A percentile compares a stretch with the other conserved stretches of the same genome.
Evolutionary conservation across 2,797 vertebrate genomes (phyloP).

Genomic region (Manis pentadactyla): DNA sequence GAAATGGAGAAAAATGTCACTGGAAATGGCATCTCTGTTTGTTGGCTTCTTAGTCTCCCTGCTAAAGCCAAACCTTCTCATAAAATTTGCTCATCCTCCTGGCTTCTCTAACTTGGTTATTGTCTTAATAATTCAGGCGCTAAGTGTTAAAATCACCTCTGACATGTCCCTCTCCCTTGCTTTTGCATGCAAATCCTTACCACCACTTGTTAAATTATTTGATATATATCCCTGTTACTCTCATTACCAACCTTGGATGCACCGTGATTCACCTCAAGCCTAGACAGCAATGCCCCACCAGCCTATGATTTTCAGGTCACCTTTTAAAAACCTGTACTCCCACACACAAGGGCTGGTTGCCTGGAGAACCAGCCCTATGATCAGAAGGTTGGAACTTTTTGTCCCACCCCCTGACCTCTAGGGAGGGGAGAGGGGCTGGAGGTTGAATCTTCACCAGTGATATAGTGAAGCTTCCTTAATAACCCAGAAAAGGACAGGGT

Average conservation of each 20-base stretch:
- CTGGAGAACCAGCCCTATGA: neutral
- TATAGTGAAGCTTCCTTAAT: neutral
- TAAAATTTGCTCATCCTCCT: neutral
- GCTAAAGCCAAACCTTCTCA: neutral
- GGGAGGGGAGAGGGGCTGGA: neutral
- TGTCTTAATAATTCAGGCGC: neutral
- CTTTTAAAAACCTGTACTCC: neutral
- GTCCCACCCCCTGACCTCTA: neutral
- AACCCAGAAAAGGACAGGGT: neutral
- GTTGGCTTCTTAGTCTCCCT: neutral
- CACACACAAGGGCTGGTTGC: neutral
- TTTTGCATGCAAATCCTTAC: neutral
- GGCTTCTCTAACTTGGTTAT: neutral
- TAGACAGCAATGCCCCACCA: neutral
- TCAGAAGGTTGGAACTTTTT: neutral
- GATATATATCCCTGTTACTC: neutral
- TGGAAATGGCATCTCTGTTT: neutral
- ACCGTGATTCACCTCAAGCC: neutral
- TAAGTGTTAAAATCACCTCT: neutral
- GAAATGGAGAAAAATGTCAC: neutral
- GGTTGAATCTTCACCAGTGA: neutral
- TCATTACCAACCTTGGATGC: neutral
- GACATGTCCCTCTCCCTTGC: neutral
- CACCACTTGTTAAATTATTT: neutral
- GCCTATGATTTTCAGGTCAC: neutral